phyloP scores from a whole-genome alignment of 2,113 vertebrate species.

The Oryzias celebensis region DNA sequence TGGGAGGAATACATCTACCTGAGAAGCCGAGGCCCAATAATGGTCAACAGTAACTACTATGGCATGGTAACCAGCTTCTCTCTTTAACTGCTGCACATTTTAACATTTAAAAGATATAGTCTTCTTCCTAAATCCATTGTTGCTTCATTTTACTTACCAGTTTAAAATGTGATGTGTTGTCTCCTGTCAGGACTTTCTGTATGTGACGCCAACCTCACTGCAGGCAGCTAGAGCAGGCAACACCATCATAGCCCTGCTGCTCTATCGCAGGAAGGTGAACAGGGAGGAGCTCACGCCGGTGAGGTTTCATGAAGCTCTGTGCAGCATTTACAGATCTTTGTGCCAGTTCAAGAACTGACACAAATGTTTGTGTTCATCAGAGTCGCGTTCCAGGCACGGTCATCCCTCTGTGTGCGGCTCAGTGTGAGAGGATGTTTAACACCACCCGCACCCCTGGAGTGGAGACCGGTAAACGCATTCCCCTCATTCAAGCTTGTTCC shows the following conservation, averaged over 20 bases:
- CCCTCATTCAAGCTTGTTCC: conserved; percentile 6
- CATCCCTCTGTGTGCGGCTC: conserved; percentile 83
- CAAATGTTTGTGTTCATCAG: conserved; percentile 57
- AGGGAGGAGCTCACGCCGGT: conserved; percentile 87
- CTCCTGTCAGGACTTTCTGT: conserved; percentile 76
- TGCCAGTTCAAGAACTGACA: not conserved
- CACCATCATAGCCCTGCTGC: conserved; percentile 78
- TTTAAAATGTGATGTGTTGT: not conserved
- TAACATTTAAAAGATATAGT: no score
- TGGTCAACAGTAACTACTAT: conserved; percentile 93
- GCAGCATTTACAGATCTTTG: no score
- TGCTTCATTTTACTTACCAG: not conserved
- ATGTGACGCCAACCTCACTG: conserved; percentile 80
- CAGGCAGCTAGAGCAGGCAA: conserved; percentile 87
- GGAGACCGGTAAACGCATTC: conserved; percentile 76
- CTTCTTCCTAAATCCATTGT: not conserved
- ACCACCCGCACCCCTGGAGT: conserved; percentile 82
- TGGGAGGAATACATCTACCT: conserved; percentile 92
- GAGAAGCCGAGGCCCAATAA: conserved; percentile 81
- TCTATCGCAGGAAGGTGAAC: conserved; percentile 83
- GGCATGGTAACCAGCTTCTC: conserved; percentile 79
- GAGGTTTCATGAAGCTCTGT: conserved; percentile 37
- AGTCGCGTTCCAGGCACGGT: conserved; percentile 78
- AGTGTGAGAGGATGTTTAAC: conserved; percentile 86
- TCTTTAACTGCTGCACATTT: not conserved